Conservation (phyloP, 1,140 invertebrate species). For the Lerema accius region DNA sequence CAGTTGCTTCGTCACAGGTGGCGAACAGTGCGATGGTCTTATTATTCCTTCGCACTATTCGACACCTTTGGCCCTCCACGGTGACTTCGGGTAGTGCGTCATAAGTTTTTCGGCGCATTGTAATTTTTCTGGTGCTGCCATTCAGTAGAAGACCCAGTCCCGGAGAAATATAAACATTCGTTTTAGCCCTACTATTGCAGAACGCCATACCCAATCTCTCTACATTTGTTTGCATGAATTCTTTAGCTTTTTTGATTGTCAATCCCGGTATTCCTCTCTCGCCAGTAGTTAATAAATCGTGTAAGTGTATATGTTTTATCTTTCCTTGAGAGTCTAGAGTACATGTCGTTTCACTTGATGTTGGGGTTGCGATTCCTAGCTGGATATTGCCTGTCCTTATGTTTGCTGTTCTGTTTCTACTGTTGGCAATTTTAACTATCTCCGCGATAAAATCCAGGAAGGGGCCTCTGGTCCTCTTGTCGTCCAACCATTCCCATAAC, state of each 20-base stretch:
- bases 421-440: too few relatives aligned
- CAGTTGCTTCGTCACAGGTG: not conserved
- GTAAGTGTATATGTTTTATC: too few relatives aligned
- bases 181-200: not conserved
- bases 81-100: not conserved
- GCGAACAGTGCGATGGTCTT: slow-evolving; percentile 1
- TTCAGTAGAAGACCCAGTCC: slow-evolving; percentile 2
- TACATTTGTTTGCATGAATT: too few relatives aligned
- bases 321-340: too few relatives aligned
- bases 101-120: slow-evolving; percentile 4
- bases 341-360: too few relatives aligned
- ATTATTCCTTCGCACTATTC: not conserved
- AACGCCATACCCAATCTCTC: not conserved
- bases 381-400: too few relatives aligned
- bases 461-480: too few relatives aligned
- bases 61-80: not conserved
- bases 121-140: slow-evolving; percentile 8
- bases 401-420: too few relatives aligned
- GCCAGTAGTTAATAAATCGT: not conserved
- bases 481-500: too few relatives aligned
- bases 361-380: too few relatives aligned
- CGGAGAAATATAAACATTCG: slow-evolving; percentile 1
- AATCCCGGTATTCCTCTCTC: not conserved
- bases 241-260: too few relatives aligned
- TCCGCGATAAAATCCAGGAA: too few relatives aligned